Percentiles rank a stretch among this genome's conserved stretches.
These are phyloP conservation scores for Dryas iulia DNA, from an alignment of 1,140 invertebrate species.

Conservation along the genomic window DNA sequence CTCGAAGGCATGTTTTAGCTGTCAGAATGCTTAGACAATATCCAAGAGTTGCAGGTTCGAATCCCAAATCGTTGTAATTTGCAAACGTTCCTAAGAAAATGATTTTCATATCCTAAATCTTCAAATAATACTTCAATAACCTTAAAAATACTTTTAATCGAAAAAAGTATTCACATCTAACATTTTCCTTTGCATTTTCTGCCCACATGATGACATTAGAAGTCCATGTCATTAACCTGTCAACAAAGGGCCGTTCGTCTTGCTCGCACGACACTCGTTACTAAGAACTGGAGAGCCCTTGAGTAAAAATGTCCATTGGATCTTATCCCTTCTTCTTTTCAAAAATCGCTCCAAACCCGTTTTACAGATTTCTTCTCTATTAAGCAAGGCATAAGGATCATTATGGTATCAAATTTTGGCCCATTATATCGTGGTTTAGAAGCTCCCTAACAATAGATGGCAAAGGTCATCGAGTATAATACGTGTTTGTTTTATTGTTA, in stretches of 20 bases:
- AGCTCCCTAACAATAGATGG: slow-evolving; percentile 10
- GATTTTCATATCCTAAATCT: too few relatives aligned
- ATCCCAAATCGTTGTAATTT: too few relatives aligned
- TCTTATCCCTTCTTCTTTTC: slow-evolving; percentile 15
- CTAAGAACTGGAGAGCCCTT: slow-evolving; percentile 13
- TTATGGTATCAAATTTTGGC: background rate
- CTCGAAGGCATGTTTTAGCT: too few relatives aligned
- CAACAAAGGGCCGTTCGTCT: slow-evolving; percentile 4
- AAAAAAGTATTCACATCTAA: background rate
- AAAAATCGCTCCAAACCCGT: background rate
- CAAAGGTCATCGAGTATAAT: slow-evolving; percentile 14
- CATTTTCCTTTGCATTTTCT: background rate
- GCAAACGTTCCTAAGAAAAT: too few relatives aligned
- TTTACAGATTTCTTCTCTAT: slow-evolving; percentile 2
- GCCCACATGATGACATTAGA: slow-evolving; percentile 4
- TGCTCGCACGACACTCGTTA: slow-evolving; percentile 11
- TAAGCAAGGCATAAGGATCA: background rate
- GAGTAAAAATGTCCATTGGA: slow-evolving; percentile 10
- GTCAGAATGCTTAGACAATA: too few relatives aligned
- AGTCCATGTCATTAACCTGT: slow-evolving; percentile 13
- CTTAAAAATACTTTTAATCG: too few relatives aligned
- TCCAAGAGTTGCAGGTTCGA: too few relatives aligned
- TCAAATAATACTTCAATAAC: too few relatives aligned
- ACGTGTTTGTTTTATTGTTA: slow-evolving; percentile 5
- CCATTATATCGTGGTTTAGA: slow-evolving; percentile 16